Conservation (phyloP, 2,888 invertebrate species). For the Eupithecia subfuscata region DNA sequence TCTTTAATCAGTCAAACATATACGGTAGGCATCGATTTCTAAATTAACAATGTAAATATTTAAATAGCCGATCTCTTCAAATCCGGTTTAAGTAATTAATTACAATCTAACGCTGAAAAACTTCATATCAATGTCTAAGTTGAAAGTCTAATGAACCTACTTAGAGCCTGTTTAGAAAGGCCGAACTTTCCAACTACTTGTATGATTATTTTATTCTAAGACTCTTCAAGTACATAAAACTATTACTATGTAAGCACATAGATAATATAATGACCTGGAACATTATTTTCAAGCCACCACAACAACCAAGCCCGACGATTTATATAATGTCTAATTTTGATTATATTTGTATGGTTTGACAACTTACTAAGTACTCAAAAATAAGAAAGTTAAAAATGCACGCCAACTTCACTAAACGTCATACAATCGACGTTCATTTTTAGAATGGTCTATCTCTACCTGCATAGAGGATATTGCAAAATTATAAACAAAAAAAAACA, state of each 20-base stretch:
- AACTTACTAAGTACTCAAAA: too few relatives aligned
- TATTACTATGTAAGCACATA: neutral
- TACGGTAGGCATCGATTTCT: neutral
- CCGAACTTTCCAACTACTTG: slow-evolving; percentile 29
- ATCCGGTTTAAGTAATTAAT: slow-evolving; percentile 12
- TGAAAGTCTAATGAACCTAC: slow-evolving; percentile 37
- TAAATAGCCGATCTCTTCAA: slow-evolving; percentile 8
- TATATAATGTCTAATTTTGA: too few relatives aligned
- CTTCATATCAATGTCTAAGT: slow-evolving; percentile 27
- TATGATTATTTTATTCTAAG: slow-evolving; percentile 25
- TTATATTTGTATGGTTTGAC: too few relatives aligned
- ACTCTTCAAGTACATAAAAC: neutral
- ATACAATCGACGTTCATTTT: too few relatives aligned
- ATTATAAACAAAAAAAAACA: too few relatives aligned
- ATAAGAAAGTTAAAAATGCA: too few relatives aligned
- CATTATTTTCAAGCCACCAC: too few relatives aligned
- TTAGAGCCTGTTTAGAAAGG: slow-evolving; percentile 36
- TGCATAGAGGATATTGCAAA: too few relatives aligned
- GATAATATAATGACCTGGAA: neutral
- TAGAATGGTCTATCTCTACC: too few relatives aligned
- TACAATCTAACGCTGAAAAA: slow-evolving; percentile 25
- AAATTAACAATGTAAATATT: slow-evolving; percentile 3
- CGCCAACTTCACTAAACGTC: too few relatives aligned
- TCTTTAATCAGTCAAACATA: neutral
- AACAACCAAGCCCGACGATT: too few relatives aligned